These are phyloP conservation scores for Camponotus fellah DNA, from an alignment of 2,888 invertebrate species.

Conservation along the genomic window DNA sequence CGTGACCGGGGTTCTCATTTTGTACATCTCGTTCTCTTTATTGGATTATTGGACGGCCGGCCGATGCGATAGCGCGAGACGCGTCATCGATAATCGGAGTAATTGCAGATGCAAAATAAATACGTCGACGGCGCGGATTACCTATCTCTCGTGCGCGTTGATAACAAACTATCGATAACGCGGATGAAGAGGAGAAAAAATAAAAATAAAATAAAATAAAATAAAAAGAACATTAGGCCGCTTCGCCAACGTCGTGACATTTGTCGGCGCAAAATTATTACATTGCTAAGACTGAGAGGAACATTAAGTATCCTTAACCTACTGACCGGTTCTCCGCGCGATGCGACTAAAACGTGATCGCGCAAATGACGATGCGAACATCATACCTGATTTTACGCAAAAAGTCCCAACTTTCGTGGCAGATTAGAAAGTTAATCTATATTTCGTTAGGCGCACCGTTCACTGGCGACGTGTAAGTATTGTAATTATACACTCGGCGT, in stretches of 20 bases:
- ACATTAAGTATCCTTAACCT: constrained; percentile 81
- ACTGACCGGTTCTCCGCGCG: constrained; percentile 81
- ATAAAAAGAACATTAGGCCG: constrained; percentile 12
- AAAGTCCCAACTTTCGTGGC: constrained; percentile 73
- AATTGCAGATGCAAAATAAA: constrained; percentile 57
- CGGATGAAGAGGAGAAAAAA: constrained; percentile 2
- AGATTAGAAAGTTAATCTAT: constrained; percentile 77
- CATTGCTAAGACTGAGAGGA: constrained; percentile 65
- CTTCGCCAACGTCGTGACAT: constrained; percentile 52
- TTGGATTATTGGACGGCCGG: constrained; percentile 36
- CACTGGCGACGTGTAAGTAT: constrained; percentile 48
- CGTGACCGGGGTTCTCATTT: constrained; percentile 28
- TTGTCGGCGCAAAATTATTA: constrained; percentile 66
- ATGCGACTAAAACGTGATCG: constrained; percentile 74
- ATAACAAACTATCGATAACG: constrained; percentile 46
- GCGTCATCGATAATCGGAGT: constrained; percentile 50
- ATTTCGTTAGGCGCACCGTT: constrained; percentile 67
- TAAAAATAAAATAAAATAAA: constrained; percentile 16
- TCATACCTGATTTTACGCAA: constrained; percentile 71
- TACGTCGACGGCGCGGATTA: constrained; percentile 34
- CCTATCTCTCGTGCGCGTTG: constrained; percentile 24
- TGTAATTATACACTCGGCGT: constrained; percentile 46
- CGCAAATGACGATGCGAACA: constrained; percentile 61
- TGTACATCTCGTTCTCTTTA: constrained; percentile 28
- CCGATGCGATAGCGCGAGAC: constrained; percentile 33